Evolutionary conservation across 2,888 invertebrate species (phyloP), one percentile per base, ranked within the genome.

Genomic region (Strigamia crassipes): DNA sequence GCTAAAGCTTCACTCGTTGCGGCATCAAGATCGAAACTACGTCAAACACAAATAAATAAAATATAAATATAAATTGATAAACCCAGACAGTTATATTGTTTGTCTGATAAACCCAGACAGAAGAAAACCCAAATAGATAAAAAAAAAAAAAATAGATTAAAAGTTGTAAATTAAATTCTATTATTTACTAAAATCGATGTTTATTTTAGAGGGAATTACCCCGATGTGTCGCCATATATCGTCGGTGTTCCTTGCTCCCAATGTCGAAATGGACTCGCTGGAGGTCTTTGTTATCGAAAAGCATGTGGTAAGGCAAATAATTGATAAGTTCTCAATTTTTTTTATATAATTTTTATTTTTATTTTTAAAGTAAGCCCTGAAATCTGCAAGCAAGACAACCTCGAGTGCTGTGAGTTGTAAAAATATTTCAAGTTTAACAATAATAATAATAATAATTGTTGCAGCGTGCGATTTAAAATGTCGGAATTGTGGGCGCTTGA

Each of bases 401-500:
- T 34, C 4, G 34, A 34, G 3, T 34, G 34, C 34, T 34, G 34
- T 34, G 6, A n/a, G n/a, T n/a, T n/a, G n/a, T n/a, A n/a, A n/a
- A n/a, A n/a, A n/a, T n/a, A n/a, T n/a, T n/a, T n/a, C n/a, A n/a
- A n/a, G n/a, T n/a, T n/a, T n/a, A n/a, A n/a, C n/a, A n/a, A n/a
- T n/a, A n/a, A n/a, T n/a, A n/a, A n/a, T n/a, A n/a, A n/a, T n/a
- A n/a, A n/a, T n/a, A n/a, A n/a, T n/a, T 34, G 6, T 77, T 18
- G 27, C 31, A 78, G 78, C 21, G 2, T 78, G 78, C 12, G n/a
- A 78, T 78, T 31, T 78, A 3, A 27, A 78, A 78, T 78, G 78
- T 13, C 78, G 27, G 1, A 78, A 78, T 27, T 78, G 78, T 27
- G 78, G 23, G 27, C 9, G 15, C 8, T 31, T 78, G 1, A 78